These are phyloP conservation scores for Siniperca scherzeri DNA, from an alignment of 2,797 vertebrate species.

Conservation along the genomic window DNA sequence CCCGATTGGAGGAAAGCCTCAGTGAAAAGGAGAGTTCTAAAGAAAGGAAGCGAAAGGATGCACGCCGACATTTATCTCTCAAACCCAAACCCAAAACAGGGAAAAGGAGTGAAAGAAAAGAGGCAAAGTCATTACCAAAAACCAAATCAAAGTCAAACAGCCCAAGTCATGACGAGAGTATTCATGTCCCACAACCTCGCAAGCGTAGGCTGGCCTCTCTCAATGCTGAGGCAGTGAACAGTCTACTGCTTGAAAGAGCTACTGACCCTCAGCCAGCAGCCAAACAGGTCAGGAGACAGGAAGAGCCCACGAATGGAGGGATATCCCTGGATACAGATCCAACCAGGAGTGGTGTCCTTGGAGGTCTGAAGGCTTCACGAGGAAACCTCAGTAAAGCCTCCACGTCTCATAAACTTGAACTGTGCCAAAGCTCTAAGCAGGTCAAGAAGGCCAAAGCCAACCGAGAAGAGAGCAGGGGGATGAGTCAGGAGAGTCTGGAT, in stretches of 20 bases:
- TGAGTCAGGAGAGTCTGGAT: slow-evolving; percentile 73
- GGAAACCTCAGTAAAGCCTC: slow-evolving; percentile 58
- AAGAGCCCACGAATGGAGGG: slow-evolving; percentile 78
- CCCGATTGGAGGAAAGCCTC: slow-evolving; percentile 87
- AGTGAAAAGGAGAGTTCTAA: slow-evolving; percentile 55
- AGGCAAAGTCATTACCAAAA: slow-evolving; percentile 68
- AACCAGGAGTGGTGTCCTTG: slow-evolving; percentile 60
- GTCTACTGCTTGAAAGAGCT: slow-evolving; percentile 91
- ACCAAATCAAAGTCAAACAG: slow-evolving; percentile 67
- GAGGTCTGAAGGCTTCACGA: slow-evolving; percentile 50
- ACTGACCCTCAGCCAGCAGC: slow-evolving; percentile 80
- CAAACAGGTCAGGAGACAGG: slow-evolving; percentile 79
- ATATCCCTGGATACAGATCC: slow-evolving; percentile 39
- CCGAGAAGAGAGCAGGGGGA: slow-evolving; percentile 31
- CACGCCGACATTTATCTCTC: slow-evolving; percentile 29
- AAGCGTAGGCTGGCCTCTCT: slow-evolving; percentile 95
- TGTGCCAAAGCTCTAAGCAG: slow-evolving; percentile 78
- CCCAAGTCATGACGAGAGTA: slow-evolving; percentile 22
- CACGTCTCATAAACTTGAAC: slow-evolving; percentile 59
- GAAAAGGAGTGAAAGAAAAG: slow-evolving; percentile 62
- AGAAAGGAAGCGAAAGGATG: slow-evolving; percentile 34
- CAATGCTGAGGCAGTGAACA: slow-evolving; percentile 97
- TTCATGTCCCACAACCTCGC: slow-evolving; percentile 86
- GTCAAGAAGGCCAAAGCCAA: slow-evolving; percentile 77
- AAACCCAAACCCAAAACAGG: slow-evolving; percentile 68